A percentile compares a stretch with the other conserved stretches of the same genome.
Evolutionary conservation across 2,113 vertebrate genomes (phyloP).

Genomic region (Trachemys scripta): DNA sequence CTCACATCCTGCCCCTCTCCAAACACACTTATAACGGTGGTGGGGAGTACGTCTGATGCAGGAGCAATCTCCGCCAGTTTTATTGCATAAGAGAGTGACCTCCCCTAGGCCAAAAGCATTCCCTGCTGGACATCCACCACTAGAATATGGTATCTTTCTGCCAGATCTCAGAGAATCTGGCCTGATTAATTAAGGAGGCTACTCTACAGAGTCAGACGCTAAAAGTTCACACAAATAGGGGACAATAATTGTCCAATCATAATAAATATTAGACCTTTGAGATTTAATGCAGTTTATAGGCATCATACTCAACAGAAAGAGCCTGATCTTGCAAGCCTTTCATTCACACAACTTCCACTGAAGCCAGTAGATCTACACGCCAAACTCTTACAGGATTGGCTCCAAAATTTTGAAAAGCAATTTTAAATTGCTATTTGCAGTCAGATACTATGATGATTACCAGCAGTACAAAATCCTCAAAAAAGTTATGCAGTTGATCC

Average conservation of each 20-base stretch:
- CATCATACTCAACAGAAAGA: not conserved
- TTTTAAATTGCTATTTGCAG: conserved; percentile 27
- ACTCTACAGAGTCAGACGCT: not conserved
- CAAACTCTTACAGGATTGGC: not conserved
- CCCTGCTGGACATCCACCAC: not conserved
- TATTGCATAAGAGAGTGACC: not conserved
- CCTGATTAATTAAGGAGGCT: not conserved
- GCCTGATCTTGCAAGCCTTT: not conserved
- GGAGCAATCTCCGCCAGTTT: not conserved
- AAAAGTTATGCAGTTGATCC: not conserved
- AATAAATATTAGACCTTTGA: not conserved
- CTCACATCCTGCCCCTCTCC: not conserved
- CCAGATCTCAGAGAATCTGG: not conserved
- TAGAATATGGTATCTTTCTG: not conserved
- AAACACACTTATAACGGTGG: not conserved
- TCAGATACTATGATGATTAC: not conserved
- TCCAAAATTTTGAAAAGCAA: not conserved
- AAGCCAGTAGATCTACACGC: not conserved
- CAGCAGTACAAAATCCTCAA: conserved; percentile 14
- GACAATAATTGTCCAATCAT: not conserved
- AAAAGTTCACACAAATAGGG: not conserved
- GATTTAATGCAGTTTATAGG: not conserved
- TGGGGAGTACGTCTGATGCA: not conserved
- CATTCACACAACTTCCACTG: not conserved
- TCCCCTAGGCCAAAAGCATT: not conserved